Percentiles rank a stretch among this genome's conserved stretches.
These are phyloP conservation scores for Falco concolor DNA, from an alignment of 2,797 vertebrate genomes.

Conservation along the genomic window DNA sequence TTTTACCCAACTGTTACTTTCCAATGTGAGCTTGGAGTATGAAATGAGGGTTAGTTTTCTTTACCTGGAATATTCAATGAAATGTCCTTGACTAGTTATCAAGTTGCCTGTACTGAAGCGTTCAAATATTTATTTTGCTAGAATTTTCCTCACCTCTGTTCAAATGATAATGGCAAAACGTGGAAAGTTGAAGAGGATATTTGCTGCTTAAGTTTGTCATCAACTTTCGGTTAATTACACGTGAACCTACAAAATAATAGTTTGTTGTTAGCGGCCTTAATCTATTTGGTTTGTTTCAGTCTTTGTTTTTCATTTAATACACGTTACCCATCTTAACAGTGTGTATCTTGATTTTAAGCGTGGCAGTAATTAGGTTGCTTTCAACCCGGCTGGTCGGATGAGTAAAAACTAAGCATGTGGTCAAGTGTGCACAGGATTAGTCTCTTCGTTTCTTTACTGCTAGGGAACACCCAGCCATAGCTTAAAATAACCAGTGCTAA, in stretches of 20 bases:
- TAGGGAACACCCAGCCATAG: not conserved
- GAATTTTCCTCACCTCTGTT: not conserved
- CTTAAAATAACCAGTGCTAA: not conserved
- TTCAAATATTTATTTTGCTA: not conserved
- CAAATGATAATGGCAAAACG: not conserved
- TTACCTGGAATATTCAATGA: not conserved
- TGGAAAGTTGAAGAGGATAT: not conserved
- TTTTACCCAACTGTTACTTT: not conserved
- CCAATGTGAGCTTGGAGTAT: not conserved
- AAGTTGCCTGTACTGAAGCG: not conserved
- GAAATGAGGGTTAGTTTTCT: not conserved
- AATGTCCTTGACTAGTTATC: not conserved
- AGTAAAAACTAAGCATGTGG: not conserved
- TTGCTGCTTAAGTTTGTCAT: not conserved
- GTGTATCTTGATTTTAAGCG: not conserved
- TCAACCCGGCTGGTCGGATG: not conserved
- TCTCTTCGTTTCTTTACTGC: not conserved
- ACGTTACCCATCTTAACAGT: not conserved
- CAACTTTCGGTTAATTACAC: not conserved
- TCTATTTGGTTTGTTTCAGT: not conserved
- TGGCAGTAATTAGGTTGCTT: not conserved
- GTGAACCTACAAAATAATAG: not conserved
- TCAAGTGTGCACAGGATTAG: not conserved
- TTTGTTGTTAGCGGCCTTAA: not conserved
- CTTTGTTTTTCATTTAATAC: not conserved